Evolutionary conservation across 2,888 invertebrate genomes (phyloP).

Genomic region (Lathronympha strigana): DNA sequence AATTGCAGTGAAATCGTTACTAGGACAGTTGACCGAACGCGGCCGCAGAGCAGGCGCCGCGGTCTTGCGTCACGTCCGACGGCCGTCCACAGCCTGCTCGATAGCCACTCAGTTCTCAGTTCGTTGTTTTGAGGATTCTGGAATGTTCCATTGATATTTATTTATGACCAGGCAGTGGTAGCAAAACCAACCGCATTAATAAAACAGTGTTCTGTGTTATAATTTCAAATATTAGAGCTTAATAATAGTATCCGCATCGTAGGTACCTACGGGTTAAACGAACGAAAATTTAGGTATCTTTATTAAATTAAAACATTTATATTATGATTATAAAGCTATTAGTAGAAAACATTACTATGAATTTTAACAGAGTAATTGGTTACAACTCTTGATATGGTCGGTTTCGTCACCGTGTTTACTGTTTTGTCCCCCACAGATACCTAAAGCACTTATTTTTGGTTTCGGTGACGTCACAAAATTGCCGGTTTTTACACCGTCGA

Average conservation of each 20-base stretch:
- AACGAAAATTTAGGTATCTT: background rate
- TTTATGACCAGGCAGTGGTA: background rate
- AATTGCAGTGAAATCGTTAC: constrained; percentile 68
- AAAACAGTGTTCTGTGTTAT: constrained; percentile 7
- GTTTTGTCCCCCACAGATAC: constrained; percentile 2
- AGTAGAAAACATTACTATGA: background rate
- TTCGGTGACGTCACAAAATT: constrained; percentile 7
- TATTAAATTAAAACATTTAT: background rate
- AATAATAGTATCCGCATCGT: background rate
- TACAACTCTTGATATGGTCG: background rate
- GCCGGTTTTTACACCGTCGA: constrained; percentile 26
- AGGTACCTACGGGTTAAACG: background rate
- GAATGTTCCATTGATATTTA: background rate
- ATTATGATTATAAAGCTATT: background rate
- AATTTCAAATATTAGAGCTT: background rate
- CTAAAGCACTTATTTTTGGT: background rate
- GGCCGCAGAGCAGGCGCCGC: constrained; percentile 55
- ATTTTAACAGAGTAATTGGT: background rate
- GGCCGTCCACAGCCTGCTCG: constrained; percentile 44
- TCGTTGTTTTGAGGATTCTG: constrained; percentile 42
- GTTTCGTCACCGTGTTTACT: background rate
- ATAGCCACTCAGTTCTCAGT: constrained; percentile 46
- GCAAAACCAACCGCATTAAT: background rate
- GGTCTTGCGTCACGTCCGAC: constrained; percentile 66
- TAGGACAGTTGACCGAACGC: constrained; percentile 61